phyloP scores from a whole-genome alignment of 2,888 invertebrate species.

The Arge pagana region DNA sequence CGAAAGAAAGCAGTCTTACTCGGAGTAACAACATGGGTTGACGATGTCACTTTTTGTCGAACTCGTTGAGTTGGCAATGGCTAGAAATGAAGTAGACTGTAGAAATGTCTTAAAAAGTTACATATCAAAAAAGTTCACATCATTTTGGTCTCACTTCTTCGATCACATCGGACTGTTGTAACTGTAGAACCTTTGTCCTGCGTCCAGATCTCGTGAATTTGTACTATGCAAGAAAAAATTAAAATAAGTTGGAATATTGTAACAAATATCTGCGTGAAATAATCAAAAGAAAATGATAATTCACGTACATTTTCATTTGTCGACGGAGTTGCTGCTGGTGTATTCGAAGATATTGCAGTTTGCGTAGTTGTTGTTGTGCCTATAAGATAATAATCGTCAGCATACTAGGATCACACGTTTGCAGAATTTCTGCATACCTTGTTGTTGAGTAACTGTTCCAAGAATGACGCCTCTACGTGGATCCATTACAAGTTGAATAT shows the following conservation, averaged over 20 bases:
- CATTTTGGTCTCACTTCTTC: conserved; percentile 40
- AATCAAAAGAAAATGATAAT: background rate
- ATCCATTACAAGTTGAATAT: conserved; percentile 62
- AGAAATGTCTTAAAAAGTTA: background rate
- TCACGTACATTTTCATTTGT: conserved; percentile 4
- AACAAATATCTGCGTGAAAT: too few species aligned
- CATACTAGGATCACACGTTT: background rate
- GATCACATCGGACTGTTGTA: conserved; percentile 45
- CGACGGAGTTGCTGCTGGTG: background rate
- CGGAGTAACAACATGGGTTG: conserved; percentile 42
- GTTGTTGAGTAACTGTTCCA: conserved; percentile 51
- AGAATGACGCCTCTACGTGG: conserved; percentile 59
- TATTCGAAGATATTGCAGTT: background rate
- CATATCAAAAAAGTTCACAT: background rate
- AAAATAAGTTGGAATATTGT: background rate
- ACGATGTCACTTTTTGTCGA: conserved; percentile 33
- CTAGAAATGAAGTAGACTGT: background rate
- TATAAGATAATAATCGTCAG: background rate
- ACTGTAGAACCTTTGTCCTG: conserved; percentile 42
- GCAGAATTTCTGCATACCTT: background rate
- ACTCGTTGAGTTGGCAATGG: conserved; percentile 5
- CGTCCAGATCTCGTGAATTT: conserved; percentile 42
- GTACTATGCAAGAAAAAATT: conserved; percentile 36
- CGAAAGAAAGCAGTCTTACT: too few species aligned
- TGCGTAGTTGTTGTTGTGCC: conserved; percentile 19